Conservation (phyloP, 1,140 invertebrate species). For the Liolophura sinensis region DNA sequence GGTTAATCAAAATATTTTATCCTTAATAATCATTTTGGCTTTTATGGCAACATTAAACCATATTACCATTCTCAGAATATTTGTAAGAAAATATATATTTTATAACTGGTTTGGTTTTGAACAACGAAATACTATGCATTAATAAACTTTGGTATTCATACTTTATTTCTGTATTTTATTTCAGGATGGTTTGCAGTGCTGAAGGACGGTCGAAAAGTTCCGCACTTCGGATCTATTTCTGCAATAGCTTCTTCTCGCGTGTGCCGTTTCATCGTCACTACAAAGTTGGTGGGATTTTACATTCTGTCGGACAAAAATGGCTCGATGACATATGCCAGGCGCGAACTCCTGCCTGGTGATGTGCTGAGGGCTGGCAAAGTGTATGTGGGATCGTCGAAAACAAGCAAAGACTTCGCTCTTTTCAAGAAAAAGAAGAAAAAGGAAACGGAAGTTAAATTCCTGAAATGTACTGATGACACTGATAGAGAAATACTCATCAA, state of each 20-base stretch:
- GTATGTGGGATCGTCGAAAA: constrained; percentile 24
- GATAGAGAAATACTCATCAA: constrained; percentile 36
- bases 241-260: constrained; percentile 4
- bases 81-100: no score
- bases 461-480: constrained; percentile 34
- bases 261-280: constrained; percentile 24
- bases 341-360: constrained; percentile 33
- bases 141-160: no score
- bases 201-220: constrained; percentile 12
- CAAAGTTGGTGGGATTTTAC: constrained; percentile 20
- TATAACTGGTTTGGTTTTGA: no score
- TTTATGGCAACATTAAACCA: no score
- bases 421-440: constrained; percentile 22
- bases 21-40: no score
- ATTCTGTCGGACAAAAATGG: constrained; percentile 12
- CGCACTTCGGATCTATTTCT: constrained; percentile 10
- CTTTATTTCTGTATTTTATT: constrained; percentile 5
- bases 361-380: constrained; percentile 28
- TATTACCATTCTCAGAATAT: no score
- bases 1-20: no score
- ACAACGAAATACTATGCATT: no score
- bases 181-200: constrained; percentile 38
- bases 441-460: constrained; percentile 25
- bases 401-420: constrained; percentile 18
- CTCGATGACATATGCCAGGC: constrained; percentile 11